phyloP scores from a whole-genome alignment of 2,797 vertebrate species.

The Hypotaenidia philippensis region DNA sequence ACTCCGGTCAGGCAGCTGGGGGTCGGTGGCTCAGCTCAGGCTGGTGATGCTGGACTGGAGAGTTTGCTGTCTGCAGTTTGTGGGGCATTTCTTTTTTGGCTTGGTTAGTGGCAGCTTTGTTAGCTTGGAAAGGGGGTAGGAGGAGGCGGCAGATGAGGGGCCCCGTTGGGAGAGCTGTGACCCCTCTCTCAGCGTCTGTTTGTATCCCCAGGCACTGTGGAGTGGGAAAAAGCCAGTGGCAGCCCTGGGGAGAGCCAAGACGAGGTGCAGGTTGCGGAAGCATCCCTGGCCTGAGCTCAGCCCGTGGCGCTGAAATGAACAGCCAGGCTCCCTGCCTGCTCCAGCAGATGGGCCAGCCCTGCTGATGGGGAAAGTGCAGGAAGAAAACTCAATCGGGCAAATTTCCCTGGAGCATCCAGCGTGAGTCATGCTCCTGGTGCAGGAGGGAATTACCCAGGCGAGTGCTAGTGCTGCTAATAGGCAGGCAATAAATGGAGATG shows the following conservation, averaged over 20 bases:
- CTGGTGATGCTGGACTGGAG: neutral
- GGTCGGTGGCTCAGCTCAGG: neutral
- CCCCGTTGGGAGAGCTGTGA: too few relatives aligned
- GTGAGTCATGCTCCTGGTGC: neutral
- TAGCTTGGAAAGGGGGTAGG: neutral
- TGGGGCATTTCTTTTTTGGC: neutral
- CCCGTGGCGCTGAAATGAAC: neutral
- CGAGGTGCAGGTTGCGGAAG: too few relatives aligned
- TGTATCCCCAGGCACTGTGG: too few relatives aligned
- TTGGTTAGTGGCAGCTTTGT: neutral
- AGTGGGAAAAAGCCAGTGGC: too few relatives aligned
- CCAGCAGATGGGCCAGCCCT: neutral
- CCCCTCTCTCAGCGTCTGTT: too few relatives aligned
- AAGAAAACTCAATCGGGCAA: neutral
- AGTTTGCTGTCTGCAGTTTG: neutral
- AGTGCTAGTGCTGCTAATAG: neutral
- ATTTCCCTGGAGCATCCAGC: neutral
- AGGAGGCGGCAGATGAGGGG: neutral
- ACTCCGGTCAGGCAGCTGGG: accelerated
- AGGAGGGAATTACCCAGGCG: neutral
- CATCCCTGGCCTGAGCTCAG: neutral
- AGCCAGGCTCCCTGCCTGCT: neutral
- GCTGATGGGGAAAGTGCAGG: neutral
- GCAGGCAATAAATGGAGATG: neutral
- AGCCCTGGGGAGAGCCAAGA: too few relatives aligned